Conservation (phyloP, 1,140 invertebrate genomes). For the Drosophila saltans region DNA sequence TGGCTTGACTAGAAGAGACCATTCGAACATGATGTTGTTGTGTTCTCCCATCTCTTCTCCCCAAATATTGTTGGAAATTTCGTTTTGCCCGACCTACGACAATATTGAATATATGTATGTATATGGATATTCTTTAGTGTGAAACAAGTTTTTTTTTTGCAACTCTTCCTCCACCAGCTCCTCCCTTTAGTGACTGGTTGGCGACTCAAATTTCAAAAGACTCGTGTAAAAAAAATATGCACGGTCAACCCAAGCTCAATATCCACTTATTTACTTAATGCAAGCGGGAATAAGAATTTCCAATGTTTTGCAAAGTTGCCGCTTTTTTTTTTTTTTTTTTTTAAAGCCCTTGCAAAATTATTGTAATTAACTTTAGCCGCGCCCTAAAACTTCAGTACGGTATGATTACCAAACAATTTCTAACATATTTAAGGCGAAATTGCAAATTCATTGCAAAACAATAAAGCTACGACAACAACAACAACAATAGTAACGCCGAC, state of each 20-base stretch:
- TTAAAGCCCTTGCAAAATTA: constrained; percentile 17
- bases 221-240: background rate
- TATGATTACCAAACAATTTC: constrained; percentile 19
- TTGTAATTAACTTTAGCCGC: constrained; percentile 13
- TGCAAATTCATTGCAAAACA: constrained; percentile 41
- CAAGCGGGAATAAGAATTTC: background rate
- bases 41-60: background rate
- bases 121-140: background rate
- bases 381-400: background rate
- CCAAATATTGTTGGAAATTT: background rate
- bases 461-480: background rate
- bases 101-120: background rate
- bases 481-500: background rate
- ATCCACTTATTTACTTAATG: background rate
- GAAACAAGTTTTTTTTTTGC: constrained; percentile 1
- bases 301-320: background rate
- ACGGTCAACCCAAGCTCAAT: background rate
- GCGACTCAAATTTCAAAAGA: background rate
- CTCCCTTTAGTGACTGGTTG: no score
- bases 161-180: background rate
- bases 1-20: constrained; percentile 1
- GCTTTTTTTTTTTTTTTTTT: background rate
- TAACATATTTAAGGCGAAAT: constrained; percentile 30
- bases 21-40: background rate
- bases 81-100: background rate